A percentile compares a stretch with the other conserved stretches of the same genome.
phyloP scores from a whole-genome alignment of 2,888 invertebrate species.

The Cheilosia vernalis region DNA sequence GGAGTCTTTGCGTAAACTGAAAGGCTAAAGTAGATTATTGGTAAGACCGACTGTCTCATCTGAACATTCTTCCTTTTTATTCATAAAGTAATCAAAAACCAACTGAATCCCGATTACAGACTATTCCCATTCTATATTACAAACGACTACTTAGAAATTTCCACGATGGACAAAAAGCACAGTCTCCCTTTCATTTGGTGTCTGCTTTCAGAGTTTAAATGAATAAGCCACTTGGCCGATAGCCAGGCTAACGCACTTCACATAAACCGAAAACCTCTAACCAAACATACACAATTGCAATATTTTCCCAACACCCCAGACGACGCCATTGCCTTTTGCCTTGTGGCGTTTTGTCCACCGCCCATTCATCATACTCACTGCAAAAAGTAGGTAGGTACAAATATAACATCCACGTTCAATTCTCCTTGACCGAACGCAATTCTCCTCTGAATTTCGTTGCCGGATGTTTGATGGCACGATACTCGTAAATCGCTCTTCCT shows the following conservation, averaged over 20 bases:
- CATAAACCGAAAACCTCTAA: not conserved
- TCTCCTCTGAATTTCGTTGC: slow-evolving; percentile 1
- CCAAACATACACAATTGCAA: not conserved
- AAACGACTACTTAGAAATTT: slow-evolving; percentile 10
- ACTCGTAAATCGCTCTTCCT: not conserved
- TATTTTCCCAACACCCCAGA: slow-evolving; percentile 3
- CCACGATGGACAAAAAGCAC: not conserved
- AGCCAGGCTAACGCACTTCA: slow-evolving; percentile 25
- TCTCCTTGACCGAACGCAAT: slow-evolving; percentile 30
- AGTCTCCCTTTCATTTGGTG: not conserved
- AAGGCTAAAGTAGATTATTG: too few relatives aligned
- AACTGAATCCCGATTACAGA: slow-evolving; percentile 17
- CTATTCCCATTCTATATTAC: not conserved
- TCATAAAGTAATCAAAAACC: not conserved
- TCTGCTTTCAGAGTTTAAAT: slow-evolving; percentile 7
- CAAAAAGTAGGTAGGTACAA: not conserved
- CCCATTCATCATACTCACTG: slow-evolving; percentile 17
- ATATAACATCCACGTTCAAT: not conserved
- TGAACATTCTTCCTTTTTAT: not conserved
- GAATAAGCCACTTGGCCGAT: slow-evolving; percentile 24
- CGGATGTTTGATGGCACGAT: slow-evolving; percentile 20
- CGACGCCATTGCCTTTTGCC: slow-evolving; percentile 26
- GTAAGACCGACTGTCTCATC: too few relatives aligned
- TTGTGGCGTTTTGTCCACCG: not conserved
- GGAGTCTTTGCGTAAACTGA: too few relatives aligned